phyloP scores from a whole-genome alignment of 2,888 invertebrate species.

The Argyresthia albistria region DNA sequence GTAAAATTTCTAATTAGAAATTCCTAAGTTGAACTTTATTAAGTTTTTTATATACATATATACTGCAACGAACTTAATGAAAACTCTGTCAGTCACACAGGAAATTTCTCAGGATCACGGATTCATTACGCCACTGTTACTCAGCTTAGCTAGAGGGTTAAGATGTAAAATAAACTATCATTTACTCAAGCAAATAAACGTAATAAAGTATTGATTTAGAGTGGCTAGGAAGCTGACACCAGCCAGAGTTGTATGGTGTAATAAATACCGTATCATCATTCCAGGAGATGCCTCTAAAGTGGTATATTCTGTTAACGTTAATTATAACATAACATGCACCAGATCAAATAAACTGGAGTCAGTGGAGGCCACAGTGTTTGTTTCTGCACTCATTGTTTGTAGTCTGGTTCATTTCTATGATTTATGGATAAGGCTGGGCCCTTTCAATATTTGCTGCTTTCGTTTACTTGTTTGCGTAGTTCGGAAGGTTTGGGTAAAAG shows the following conservation, averaged over 20 bases:
- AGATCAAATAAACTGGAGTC: too few species aligned
- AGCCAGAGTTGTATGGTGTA: too few species aligned
- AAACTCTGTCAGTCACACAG: constrained; percentile 48
- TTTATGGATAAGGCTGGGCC: constrained; percentile 58
- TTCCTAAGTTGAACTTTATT: constrained; percentile 68
- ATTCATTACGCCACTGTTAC: too few species aligned
- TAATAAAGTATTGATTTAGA: too few species aligned
- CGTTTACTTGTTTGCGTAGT: constrained; percentile 33
- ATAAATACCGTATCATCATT: too few species aligned
- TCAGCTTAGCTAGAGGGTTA: too few species aligned
- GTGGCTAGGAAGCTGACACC: too few species aligned
- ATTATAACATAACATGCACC: too few species aligned
- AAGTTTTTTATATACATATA: constrained; percentile 71
- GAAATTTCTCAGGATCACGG: too few species aligned
- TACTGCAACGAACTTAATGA: constrained; percentile 63
- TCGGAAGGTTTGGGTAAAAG: constrained; percentile 13
- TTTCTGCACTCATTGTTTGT: constrained; percentile 38
- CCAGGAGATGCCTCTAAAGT: too few species aligned
- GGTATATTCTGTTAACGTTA: too few species aligned
- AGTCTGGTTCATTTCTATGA: constrained; percentile 61
- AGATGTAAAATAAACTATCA: not conserved
- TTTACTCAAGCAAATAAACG: too few species aligned
- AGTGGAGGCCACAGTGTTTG: constrained; percentile 22
- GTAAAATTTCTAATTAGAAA: constrained; percentile 71
- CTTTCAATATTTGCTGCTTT: constrained; percentile 42